Evolutionary conservation across 2,113 vertebrate species (phyloP), one percentile per base, ranked within the genome.

Genomic region (Megaceryle torquata): DNA sequence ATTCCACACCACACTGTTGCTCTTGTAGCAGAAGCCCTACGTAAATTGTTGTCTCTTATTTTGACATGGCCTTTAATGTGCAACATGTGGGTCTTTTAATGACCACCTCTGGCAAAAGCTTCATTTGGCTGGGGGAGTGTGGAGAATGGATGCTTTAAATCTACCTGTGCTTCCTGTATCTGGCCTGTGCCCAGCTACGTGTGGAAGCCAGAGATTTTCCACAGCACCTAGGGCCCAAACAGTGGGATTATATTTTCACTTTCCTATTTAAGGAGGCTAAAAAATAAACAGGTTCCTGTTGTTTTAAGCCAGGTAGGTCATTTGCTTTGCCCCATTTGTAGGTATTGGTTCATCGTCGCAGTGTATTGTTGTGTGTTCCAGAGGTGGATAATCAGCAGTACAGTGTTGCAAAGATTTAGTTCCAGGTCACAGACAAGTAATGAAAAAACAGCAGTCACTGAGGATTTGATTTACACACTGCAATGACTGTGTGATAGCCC

Each of bases 401-500:
- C 57, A 43, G 70, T 14, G 35, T 57, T 48, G 56, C 75, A 89
- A 57, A 87, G 87, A 93, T 91, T 88, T 90, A 59, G 89, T 95
- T 95, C 85, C 82, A 92, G 91, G 74, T 92, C 87, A 91, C 76
- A 87, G 88, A 21, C 74, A 35, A 87, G 65, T 89, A 92, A 97
- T 71, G 93, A 95, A 93, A 86, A 92, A 93, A 31, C 75, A 94
- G 61, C 90, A 92, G 79, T 72, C 78, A 67, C 61, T 48, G 76
- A 86, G 81, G 83, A 95, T 93, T 74, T 72, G 90, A 93, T 95
- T 97, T 96, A 72, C 81, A 78, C 82, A 69, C 86, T 77, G 94
- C 86, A 91, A 85, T 68, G 87, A 54, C 74, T 86, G n/a, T 15
- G 20, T 26, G 78, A 93, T 91, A 93, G 63, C 72, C 76, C 69